These are phyloP conservation scores for Heteromormyrus szaboi DNA, from an alignment of 2,797 vertebrate species.

Conservation along the genomic window DNA sequence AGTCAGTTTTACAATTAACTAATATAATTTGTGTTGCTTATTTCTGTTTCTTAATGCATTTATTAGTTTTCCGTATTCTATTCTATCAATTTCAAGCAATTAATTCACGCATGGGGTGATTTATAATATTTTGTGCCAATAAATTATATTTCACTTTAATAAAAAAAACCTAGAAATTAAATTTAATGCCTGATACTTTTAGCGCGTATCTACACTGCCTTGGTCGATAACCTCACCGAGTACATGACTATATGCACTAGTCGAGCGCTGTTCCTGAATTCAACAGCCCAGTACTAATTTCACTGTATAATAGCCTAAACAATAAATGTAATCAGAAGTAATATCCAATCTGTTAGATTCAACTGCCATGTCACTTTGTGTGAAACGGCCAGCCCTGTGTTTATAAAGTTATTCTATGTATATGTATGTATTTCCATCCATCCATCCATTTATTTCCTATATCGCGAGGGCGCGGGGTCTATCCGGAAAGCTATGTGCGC, in stretches of 20 bases:
- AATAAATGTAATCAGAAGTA: background rate
- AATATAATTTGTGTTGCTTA: background rate
- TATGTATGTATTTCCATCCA: background rate
- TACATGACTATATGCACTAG: background rate
- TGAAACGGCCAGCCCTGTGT: background rate
- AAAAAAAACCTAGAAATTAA: background rate
- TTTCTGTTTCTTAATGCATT: background rate
- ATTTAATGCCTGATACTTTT: background rate
- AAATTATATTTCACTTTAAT: background rate
- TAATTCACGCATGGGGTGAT: background rate
- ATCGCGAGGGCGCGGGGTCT: background rate
- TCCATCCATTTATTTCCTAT: background rate
- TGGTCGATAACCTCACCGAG: background rate
- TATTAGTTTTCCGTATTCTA: background rate
- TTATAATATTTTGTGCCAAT: background rate
- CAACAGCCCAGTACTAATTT: background rate
- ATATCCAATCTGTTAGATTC: background rate
- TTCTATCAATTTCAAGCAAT: background rate
- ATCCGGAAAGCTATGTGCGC: background rate
- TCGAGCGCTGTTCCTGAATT: background rate
- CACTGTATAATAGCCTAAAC: background rate
- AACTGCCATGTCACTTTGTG: background rate
- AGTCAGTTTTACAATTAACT: background rate
- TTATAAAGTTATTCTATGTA: background rate
- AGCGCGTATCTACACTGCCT: background rate